phyloP scores from a whole-genome alignment of 2,113 vertebrate genomes.

The Anser cygnoides region DNA sequence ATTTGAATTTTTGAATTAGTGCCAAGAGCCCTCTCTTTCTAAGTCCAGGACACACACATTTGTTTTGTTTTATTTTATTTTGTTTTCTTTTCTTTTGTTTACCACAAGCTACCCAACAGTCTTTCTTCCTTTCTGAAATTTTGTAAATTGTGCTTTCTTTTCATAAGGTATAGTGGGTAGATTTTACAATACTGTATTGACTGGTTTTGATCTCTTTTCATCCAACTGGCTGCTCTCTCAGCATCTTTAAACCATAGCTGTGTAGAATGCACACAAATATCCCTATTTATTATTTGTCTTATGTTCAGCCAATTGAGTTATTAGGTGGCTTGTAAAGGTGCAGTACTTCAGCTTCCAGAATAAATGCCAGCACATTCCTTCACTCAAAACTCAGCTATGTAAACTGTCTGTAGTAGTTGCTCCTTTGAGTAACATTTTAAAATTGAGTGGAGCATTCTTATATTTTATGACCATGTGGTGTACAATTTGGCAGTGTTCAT shows the following conservation, averaged over 20 bases:
- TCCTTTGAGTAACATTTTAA: neutral
- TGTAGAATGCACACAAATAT: neutral
- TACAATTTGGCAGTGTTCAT: neutral
- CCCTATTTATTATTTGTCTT: neutral
- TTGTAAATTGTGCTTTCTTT: neutral
- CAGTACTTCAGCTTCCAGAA: neutral
- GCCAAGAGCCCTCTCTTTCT: neutral
- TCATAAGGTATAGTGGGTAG: neutral
- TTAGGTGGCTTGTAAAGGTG: conserved; percentile 18
- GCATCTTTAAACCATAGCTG: neutral
- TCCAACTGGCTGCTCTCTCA: neutral
- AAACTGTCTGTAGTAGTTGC: neutral
- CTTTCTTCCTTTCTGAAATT: neutral
- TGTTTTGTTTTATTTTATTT: neutral
- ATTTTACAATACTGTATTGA: neutral
- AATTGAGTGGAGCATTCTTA: neutral
- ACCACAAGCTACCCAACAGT: neutral
- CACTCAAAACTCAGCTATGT: neutral
- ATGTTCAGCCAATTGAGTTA: conserved; percentile 9
- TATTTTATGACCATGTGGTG: neutral
- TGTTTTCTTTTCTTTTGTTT: neutral
- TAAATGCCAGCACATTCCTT: neutral
- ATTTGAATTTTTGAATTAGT: neutral
- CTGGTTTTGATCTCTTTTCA: neutral
- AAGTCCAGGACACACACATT: neutral